Evolutionary conservation across 2,888 invertebrate genomes (phyloP), one percentile per base, ranked within the genome.

Genomic region (Ryuthela nishihirai): DNA sequence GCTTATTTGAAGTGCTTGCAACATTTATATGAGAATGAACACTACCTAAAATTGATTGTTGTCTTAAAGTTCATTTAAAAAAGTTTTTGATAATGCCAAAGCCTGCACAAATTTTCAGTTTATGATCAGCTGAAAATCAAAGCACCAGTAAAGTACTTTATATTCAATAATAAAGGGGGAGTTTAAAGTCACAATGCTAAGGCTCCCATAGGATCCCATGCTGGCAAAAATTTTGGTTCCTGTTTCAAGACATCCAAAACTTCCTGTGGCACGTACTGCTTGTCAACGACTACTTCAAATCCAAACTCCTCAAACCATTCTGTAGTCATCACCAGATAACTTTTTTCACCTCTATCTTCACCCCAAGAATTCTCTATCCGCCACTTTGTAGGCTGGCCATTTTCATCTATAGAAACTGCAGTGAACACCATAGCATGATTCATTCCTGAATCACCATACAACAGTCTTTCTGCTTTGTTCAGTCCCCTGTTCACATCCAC

Each of bases 361-460:
- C 92, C 89, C 85, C 92, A 90, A 0, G 90, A 90, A 74, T 93
- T 93, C 75, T 93, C 92, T 2, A 93, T 90, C 32, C 92, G 82
- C 76, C 90, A 84, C 73, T 88, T 89, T 2, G 78, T 77, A 0
- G 85, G 81, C 48, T 81, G 80, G 2, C 82, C 85, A 44, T 81
- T 82, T 71, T 88, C 88, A 71, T 88, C 84, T 15, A 84, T 79
- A 7, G 85, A 84, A 9, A 88, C 85, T 1, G 85, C 92, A 0
- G 92, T 92, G 72, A 93, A 85, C 9, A 84, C 83, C 92, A 93
- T 93, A 1, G 92, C 92, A 74, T 93, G 92, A 0, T 88, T 86
- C 91, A 92, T 91, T 54, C 85, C 82, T 1, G 90, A 89, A 73
- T 93, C 92, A 0, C 89, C 87, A 72, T 87, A 92, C 64, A 86